Evolutionary conservation across 35 echinoderm and acorn worm species (phyloP), one percentile per base, ranked within the genome.

Genomic region (Hemicentrotus pulcherrimus): DNA sequence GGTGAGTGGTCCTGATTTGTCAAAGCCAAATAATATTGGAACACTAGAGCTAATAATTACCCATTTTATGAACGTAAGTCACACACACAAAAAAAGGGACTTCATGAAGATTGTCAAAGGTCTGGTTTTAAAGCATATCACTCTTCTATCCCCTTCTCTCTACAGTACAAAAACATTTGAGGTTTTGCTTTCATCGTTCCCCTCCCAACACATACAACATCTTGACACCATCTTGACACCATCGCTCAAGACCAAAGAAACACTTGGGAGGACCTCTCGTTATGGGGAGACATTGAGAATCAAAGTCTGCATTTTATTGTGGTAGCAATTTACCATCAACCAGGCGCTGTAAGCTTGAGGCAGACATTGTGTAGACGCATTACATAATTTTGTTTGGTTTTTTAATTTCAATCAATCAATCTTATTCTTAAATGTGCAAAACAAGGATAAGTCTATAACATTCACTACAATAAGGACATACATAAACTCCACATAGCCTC

Each of bases 241-340:
- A 22, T 19, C 12, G 4, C 28, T 7, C 88, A 41, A 46, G 19
- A 47, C 31, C 32, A 47, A 90, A 90, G 88, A 90, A 90, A 90
- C 32, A 46, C n/a, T 33, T 11, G 12, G 12, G 32, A 33, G 2
- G 18, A 30, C 88, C 32, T 47, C 15, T 4, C 0, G 18, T 90
- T 90, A 90, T 90, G 88, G 88, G 88, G 88, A 90, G 88, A 90
- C 88, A 90, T 90, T 90, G 32, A 90, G 32, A 90, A 90, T 90
- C 88, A 90, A 90, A 35, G 88, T 90, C 88, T 47, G 88, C 46
- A 33, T 90, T 90, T 90, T 90, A 90, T 45, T 90, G 88, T 90
- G 88, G 88, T 90, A 90, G 88, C 46, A n/a, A 90, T 90, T 33
- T 90, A 41, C 88, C 88, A 90, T 45, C 88, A 90, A 47, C 88